Percentiles rank a stretch among this genome's conserved stretches.
phyloP scores from a whole-genome alignment of 1,140 invertebrate genomes.

The Atta cephalotes region DNA sequence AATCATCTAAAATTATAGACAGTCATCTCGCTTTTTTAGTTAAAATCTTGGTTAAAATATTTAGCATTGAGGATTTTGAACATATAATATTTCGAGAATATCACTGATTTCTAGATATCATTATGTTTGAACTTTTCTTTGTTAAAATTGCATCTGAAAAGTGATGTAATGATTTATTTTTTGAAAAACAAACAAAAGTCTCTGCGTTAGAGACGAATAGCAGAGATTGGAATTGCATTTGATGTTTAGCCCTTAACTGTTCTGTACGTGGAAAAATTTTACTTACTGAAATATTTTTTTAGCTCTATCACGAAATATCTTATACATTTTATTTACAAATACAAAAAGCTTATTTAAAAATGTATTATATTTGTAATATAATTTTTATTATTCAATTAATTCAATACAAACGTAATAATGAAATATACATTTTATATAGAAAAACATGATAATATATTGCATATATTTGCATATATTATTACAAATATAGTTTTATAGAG shows the following conservation, averaged over 20 bases:
- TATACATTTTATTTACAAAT: background rate
- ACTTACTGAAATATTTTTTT: background rate
- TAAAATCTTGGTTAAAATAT: background rate
- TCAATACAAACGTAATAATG: background rate
- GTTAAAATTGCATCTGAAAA: background rate
- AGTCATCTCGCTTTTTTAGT: background rate
- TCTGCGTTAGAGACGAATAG: constrained; percentile 10
- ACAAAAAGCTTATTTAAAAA: background rate
- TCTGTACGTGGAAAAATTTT: background rate
- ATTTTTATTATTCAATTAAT: background rate
- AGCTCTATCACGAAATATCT: background rate
- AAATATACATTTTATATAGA: background rate
- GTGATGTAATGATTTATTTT: constrained; percentile 16
- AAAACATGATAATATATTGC: background rate
- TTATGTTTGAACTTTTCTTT: constrained; percentile 7
- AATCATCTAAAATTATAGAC: background rate
- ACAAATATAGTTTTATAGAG: background rate
- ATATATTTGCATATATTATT: too few relatives aligned
- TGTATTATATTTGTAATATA: background rate
- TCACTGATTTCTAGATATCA: constrained; percentile 2
- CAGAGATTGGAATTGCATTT: background rate
- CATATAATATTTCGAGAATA: constrained; percentile 21
- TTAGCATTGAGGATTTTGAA: background rate
- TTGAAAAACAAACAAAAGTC: background rate
- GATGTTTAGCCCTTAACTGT: background rate